Evolutionary conservation across 2,888 invertebrate species (phyloP), one percentile per base, ranked within the genome.

Genomic region (Drosophila mettleri): DNA sequence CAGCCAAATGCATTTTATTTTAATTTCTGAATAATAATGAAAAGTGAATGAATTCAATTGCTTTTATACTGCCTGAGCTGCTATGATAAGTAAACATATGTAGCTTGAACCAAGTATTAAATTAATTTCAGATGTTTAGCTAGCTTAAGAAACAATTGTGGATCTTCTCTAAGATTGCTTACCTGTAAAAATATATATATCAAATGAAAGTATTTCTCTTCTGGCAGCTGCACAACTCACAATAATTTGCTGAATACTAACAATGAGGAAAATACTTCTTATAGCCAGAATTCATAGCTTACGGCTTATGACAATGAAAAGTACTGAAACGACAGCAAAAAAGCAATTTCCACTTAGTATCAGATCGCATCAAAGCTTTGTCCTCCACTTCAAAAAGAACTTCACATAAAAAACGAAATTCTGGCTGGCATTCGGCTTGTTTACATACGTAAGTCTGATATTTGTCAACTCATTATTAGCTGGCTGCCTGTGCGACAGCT

Each of bases 391-490:
- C 12, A 8, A 54, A 31, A 20, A 9, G 7, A 14, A 16, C 22
- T 14, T 24, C 24, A 18, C 34, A 48, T 36, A 10, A 20, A 20
- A 41, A 22, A 5, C 29, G n/a, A 48, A 27, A 48, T 27, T 41
- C 52, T 67, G 58, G 33, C 29, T 65, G 22, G 22, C 41, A 12
- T 6, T 20, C 20, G 12, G 14, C 14, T 22, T 65, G 61, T 62
- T 45, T 39, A 36, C 36, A 38, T 27, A 49, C 59, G 38, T 27
- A 49, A 55, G 38, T 65, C 36, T 54, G 71, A 49, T 57, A 67
- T 71, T 83, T 75, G 71, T 80, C 74, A 78, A 67, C 69, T 65
- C 66, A 74, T 80, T 75, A 80, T 77, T 48, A 55, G 80, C 86
- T 59, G 58, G 80, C 86, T 59, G 58, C 10, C 22, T 41, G 39